Evolutionary conservation across 1,140 invertebrate species (phyloP), one percentile per base, ranked within the genome.

Genomic region (Drosophila tropicalis): DNA sequence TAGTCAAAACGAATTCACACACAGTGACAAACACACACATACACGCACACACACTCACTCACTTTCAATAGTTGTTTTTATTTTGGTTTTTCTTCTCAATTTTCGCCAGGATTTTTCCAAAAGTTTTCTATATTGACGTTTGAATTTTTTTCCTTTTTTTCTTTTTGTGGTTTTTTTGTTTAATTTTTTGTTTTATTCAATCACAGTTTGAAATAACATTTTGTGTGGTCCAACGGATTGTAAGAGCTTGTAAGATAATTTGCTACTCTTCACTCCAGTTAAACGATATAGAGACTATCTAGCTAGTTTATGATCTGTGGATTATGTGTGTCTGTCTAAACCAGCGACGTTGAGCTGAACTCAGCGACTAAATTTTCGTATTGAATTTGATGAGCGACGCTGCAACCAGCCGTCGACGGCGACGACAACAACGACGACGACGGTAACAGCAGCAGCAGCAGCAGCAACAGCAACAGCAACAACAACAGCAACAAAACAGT

Each of bases 311-410:
- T 55, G 62, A 56, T 39, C 4, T 61, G 17, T 51, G 17, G 9
- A 22, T 9, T 51, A 22, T 51, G 44, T 68, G 62, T 72, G 39
- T 55, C 58, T 72, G 55, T 56, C 68, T 74, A 83, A 71, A 89
- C 84, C 84, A 89, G 74, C 84, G 79, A 70, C 80, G 72, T 80
- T 89, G 84, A 87, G 84, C 84, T 87, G 54, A 87, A 81, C 79
- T 87, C 84, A 79, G 84, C 80, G 73, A 87, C 84, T 87, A 77
- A 87, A 87, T 79, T 69, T 79, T 67, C 65, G 76, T 65, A 82
- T 74, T 74, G 67, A 69, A 70, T 79, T 71, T 72, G 70, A 73
- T 84, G 75, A 76, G 69, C 69, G 76, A 67, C 72, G 60, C 77
- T 54, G 65, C 39, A 69, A 19, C 19, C 77, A 51, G 65, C 19